phyloP scores from a whole-genome alignment of 2,888 invertebrate genomes.

The Brenthis daphne region DNA sequence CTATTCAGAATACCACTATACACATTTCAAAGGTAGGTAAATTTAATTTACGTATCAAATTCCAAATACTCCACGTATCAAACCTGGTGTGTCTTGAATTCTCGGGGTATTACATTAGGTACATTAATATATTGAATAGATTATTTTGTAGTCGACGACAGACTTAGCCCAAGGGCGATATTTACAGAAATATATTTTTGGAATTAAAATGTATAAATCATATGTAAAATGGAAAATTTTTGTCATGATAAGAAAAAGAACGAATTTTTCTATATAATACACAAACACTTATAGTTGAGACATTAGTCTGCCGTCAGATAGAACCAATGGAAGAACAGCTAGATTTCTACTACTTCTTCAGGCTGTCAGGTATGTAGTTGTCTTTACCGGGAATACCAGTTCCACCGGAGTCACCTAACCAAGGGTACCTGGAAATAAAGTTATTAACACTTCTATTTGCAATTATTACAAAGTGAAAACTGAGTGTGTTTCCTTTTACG shows the following conservation, averaged over 20 bases:
- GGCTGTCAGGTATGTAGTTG: constrained; percentile 89
- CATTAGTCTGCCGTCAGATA: constrained; percentile 31
- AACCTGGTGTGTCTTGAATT: neutral
- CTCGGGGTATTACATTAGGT: constrained; percentile 24
- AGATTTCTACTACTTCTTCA: constrained; percentile 70
- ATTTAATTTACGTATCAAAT: constrained; percentile 9
- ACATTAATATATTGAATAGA: constrained; percentile 36
- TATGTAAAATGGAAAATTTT: neutral
- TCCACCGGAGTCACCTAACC: constrained; percentile 93
- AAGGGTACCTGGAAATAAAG: constrained; percentile 84
- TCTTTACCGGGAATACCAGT: constrained; percentile 90
- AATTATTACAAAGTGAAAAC: no score
- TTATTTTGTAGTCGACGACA: constrained; percentile 32
- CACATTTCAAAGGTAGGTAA: constrained; percentile 8
- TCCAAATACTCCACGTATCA: neutral
- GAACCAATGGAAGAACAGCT: constrained; percentile 36
- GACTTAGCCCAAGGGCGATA: constrained; percentile 5
- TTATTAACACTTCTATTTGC: constrained; percentile 1
- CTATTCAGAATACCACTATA: constrained; percentile 49
- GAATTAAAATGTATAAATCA: neutral
- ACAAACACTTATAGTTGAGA: no score
- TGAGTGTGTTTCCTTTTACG: no score
- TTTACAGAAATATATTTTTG: neutral
- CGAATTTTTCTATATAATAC: no score
- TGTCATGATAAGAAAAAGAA: no score